Evolutionary conservation across 2,113 vertebrate species (phyloP), one percentile per base, ranked within the genome.

Genomic region (Callospermophilus lateralis): DNA sequence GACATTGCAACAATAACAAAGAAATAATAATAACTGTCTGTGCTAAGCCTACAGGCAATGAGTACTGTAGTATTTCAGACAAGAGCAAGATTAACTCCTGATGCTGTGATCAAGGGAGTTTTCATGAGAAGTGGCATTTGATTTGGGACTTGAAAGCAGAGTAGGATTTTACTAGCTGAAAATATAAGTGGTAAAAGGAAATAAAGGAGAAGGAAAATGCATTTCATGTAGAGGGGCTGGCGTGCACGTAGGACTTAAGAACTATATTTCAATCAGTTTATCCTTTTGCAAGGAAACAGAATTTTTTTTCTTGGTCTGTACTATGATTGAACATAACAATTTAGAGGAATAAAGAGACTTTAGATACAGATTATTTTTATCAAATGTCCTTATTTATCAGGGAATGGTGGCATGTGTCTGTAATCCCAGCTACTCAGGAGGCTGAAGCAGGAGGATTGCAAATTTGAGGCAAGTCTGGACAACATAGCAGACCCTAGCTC

Each of bases 71-170:
- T 34, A 0, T 86, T 96, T 80, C 72, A 68, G 58, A 94, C 37
- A 37, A 77, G 86, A 90, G 22, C 20, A 76, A 58, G 89, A 94
- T 90, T 70, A 95, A 63, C 81, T 92, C 58, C 76, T 89, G 91
- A 90, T 68, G 55, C 81, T 53, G 67, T 81, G 91, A 96, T 76
- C 88, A 91, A 78, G 45, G 42, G 39, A 88, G 73, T 83, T 84
- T 94, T 93, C 83, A 77, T 32, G 34, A 87, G 63, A 94, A 95
- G 81, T 90, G 77, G 81, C 67, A 77, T 92, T 97, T 84, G 95
- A 94, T 95, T 96, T 88, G 68, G 61, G 84, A 80, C 85, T 96
- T 97, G 78, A 97, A 97, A 96, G 91, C 65, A 94, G 55, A 84
- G 76, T 67, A 96, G 74, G 48, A 78, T 97, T 90, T 90, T 90